Conservation (phyloP, 2,797 vertebrate genomes). For the Periparus ater region DNA sequence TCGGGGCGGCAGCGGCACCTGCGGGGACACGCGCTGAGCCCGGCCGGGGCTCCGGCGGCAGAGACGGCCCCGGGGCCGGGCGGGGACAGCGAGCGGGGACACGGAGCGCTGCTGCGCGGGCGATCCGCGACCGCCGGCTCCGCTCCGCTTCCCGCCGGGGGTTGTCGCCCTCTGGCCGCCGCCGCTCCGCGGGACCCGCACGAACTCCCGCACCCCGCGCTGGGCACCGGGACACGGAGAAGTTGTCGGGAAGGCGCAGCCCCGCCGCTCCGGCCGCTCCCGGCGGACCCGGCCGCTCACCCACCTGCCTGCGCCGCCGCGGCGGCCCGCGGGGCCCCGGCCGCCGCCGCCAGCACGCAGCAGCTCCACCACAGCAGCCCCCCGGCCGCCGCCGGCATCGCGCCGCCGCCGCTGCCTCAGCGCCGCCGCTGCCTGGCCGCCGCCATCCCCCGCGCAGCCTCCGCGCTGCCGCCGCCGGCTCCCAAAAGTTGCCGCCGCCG, state of each 20-base stretch:
- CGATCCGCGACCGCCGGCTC: not conserved
- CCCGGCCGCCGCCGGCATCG: constrained; percentile 25
- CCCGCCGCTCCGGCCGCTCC: not conserved
- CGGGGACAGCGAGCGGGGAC: not conserved
- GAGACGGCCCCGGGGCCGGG: not conserved
- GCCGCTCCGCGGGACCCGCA: constrained; percentile 76
- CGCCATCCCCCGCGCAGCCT: constrained; percentile 18
- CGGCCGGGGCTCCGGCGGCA: not conserved
- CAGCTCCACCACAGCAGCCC: constrained; percentile 33
- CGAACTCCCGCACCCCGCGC: constrained; percentile 32
- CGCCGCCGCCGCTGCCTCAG: not conserved
- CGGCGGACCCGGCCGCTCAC: not conserved
- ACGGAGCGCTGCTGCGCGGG: not conserved
- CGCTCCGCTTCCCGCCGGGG: constrained; percentile 71
- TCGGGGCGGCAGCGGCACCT: not conserved
- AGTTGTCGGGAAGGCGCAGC: not conserved
- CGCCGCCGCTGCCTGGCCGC: not conserved
- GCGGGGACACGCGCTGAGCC: not conserved
- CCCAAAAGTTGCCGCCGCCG: constrained; percentile 7
- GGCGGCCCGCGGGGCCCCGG: not conserved
- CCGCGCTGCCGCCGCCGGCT: constrained; percentile 10
- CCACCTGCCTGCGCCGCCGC: constrained; percentile 19
- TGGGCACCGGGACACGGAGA: not conserved
- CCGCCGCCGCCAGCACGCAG: constrained; percentile 2
- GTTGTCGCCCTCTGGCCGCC: constrained; percentile 79